phyloP scores from a whole-genome alignment of 2,113 vertebrate genomes.

The Athene noctua region DNA sequence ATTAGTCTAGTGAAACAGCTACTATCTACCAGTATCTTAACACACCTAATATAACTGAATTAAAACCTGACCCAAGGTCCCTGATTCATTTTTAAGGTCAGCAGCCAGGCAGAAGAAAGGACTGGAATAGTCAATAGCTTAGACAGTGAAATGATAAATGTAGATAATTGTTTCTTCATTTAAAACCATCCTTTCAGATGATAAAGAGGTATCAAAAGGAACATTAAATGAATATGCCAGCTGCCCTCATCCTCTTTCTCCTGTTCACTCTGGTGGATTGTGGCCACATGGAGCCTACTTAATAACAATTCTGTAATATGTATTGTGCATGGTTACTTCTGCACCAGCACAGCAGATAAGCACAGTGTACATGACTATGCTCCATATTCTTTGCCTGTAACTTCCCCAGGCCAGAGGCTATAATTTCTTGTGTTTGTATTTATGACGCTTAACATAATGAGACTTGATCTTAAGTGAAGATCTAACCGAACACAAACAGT shows the following conservation, averaged over 20 bases:
- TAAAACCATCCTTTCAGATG: not conserved
- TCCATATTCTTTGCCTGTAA: not conserved
- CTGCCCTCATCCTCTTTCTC: not conserved
- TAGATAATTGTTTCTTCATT: not conserved
- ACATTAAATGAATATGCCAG: not conserved
- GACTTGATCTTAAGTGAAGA: not conserved
- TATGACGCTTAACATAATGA: not conserved
- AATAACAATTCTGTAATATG: not conserved
- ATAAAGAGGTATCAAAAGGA: not conserved
- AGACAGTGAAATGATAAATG: not conserved
- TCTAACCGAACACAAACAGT: not conserved
- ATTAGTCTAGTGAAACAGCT: not conserved
- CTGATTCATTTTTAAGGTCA: not conserved
- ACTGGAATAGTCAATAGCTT: not conserved
- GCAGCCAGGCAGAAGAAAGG: not conserved
- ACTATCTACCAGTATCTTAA: not conserved
- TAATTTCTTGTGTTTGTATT: not conserved
- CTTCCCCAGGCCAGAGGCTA: not conserved
- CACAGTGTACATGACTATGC: rapidly evolving
- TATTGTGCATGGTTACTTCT: not conserved
- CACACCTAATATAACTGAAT: not conserved
- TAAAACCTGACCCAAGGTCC: not conserved
- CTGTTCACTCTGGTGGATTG: not conserved
- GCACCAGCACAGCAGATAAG: not conserved
- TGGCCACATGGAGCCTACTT: not conserved